Base-by-base conservation (phyloP, 2,113 vertebrate species). In the Marmota flaviventris region DNA sequence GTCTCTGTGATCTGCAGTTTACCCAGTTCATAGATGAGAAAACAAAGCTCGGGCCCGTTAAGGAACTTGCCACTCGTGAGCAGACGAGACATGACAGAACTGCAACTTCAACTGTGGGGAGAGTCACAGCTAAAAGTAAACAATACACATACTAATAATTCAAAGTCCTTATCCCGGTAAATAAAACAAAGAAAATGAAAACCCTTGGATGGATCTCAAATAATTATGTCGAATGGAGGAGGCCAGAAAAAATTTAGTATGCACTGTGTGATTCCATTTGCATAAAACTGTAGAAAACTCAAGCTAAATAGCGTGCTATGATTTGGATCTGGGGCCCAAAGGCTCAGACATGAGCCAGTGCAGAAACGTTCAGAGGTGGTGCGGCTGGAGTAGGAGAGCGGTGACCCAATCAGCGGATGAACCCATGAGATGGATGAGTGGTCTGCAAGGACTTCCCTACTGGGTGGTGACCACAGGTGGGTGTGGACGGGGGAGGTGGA, bases 111-210 rank as follows among this genome's bases (percentile, higher is more conserved):
- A 83, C 67, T 91, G 61, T 94, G 73, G 48, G 53, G 29, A n/a
- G 22, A 76, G 42, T 75, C 45, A 39, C 83, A 93, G 78, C 27
- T 69, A 91, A 78, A 96, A 93, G 37, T 37, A 93, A 93, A 72
- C 20, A 77, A 95, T 72, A 82, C 25, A 5, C 10, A 25, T 51
- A 45, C 3, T 58, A 58, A 65, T 84, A 61, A 85, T 85, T 91
- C 86, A 78, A 91, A 93, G 61, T 85, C 20, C 10, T 85, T 73
- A 42, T 76, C 20, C 89, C 42, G 86, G 51, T 93, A 95, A 95
- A 93, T 89, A 93, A 92, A 89, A 92, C 25, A 92, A 96, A 82
- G 67, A 58, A 82, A 95, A 96, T 81, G 63, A 79, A 76, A 89
- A 92, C 70, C 78, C 78, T 88, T 82, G 56, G 58, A 91, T 92